Base-by-base conservation (phyloP, 1,140 invertebrate genomes). In the Agrypnia vestita region DNA sequence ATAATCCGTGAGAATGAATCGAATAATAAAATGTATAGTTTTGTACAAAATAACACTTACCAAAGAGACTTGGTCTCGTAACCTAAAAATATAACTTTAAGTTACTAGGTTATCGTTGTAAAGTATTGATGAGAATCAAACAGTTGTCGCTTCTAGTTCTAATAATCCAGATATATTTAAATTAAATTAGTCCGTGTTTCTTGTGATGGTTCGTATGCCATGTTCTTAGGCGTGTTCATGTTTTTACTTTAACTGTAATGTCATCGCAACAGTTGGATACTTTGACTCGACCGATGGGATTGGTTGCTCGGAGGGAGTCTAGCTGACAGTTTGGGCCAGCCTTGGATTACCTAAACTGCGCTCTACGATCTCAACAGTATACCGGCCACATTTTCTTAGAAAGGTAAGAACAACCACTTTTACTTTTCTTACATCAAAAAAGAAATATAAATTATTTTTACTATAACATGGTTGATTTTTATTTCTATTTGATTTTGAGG, bases 1-100 rank as follows among this genome's bases (percentile, higher is more conserved):
- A 73, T 73, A 73, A 72, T 56, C 71, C 71, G 64, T 69, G 44
- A 61, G 59, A 61, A 61, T 21, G 59, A 69, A 69, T 74, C 72
- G 74, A 80, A 62, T 86, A 84, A 84, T 84, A 88, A 87, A 88
- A 86, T 87, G 83, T 88, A 84, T 86, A 85, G 86, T 87, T 87
- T 90, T 90, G 89, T 90, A 90, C 89, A 90, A 90, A 90, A 87
- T 83, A 83, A 89, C 87, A 87, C 87, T 88, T 90, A 90, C 89
- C 89, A 90, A 90, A 90, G 89, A 90, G 89, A 89, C 88, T 85
- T 88, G 88, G 89, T 90, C 89, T 90, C 89, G 86, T 89, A 89
- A 83, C 79, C 82, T 83, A 79, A 83, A 85, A 87, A 86, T 85
- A 84, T 82, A 83, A 83, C 80, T 84, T 80, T 81, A 80, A 80